Conservation (phyloP, 1,140 invertebrate genomes). For the Bombus difficillimus region DNA sequence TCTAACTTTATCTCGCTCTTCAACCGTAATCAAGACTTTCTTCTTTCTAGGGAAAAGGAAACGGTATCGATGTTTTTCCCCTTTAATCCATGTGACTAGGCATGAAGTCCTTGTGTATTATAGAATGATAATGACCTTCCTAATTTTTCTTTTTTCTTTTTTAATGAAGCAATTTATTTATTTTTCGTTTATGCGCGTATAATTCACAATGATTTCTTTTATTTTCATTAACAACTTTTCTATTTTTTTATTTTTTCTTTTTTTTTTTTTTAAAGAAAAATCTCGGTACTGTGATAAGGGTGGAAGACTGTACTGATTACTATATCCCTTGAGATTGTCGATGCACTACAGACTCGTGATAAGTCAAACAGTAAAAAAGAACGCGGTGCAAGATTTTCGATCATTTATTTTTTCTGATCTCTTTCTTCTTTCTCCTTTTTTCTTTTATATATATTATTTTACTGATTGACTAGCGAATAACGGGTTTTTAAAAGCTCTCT, state of each 20-base stretch:
- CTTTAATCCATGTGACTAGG: not conserved
- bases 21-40: slow-evolving; percentile 13
- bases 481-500: slow-evolving; percentile 32
- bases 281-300: not conserved
- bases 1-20: not conserved
- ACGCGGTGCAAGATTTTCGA: not conserved
- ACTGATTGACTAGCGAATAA: slow-evolving; percentile 43
- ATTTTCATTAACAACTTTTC: not conserved
- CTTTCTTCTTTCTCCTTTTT: not conserved
- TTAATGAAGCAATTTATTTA: not conserved
- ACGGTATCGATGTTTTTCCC: not conserved
- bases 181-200: not conserved
- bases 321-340: not conserved
- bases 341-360: not conserved
- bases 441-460: slow-evolving; percentile 33
- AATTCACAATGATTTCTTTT: not conserved
- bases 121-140: not conserved
- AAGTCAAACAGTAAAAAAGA: slow-evolving; percentile 26
- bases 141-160: not conserved
- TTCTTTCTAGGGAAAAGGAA: not conserved
- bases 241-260: not conserved
- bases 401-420: not conserved
- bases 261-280: not conserved
- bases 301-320: slow-evolving; percentile 14
- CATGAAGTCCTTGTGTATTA: not conserved